These are phyloP conservation scores for Araneus ventricosus DNA, from an alignment of 1,140 invertebrate genomes.

Conservation along the genomic window DNA sequence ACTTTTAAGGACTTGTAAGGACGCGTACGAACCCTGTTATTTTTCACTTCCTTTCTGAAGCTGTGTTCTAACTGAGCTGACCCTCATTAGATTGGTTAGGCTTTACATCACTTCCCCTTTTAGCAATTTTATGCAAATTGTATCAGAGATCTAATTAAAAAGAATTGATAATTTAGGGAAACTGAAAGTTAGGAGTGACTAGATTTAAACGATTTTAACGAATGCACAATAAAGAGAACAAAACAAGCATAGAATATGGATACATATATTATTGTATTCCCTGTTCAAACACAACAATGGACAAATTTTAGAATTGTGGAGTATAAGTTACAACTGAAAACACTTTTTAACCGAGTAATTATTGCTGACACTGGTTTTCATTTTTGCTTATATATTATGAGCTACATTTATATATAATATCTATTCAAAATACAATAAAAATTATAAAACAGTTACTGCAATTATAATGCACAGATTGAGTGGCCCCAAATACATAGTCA, in stretches of 20 bases:
- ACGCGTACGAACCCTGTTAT: too few species aligned
- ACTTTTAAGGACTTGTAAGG: too few species aligned
- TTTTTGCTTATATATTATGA: neutral
- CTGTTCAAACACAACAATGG: neutral
- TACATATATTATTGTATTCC: neutral
- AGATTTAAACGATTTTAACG: too few species aligned
- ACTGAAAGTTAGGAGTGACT: too few species aligned
- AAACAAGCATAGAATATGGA: neutral
- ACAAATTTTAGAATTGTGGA: neutral
- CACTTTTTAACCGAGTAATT: neutral
- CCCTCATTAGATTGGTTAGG: too few species aligned
- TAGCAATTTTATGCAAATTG: too few species aligned
- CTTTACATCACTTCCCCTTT: too few species aligned
- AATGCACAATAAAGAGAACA: neutral
- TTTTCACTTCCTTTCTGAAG: too few species aligned
- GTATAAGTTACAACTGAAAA: neutral
- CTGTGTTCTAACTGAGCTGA: too few species aligned
- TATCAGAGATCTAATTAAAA: too few species aligned
- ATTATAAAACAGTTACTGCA: constrained; percentile 34
- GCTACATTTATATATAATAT: neutral
- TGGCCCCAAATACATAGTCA: constrained; percentile 39
- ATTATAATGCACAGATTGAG: constrained; percentile 26
- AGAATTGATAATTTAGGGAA: too few species aligned
- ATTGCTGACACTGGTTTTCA: constrained; percentile 22
- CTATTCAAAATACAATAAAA: constrained; percentile 7